A percentile compares a stretch with the other conserved stretches of the same genome.
Conservation (phyloP, 2,797 vertebrate species). For the Poeciliopsis paucimaculata region DNA sequence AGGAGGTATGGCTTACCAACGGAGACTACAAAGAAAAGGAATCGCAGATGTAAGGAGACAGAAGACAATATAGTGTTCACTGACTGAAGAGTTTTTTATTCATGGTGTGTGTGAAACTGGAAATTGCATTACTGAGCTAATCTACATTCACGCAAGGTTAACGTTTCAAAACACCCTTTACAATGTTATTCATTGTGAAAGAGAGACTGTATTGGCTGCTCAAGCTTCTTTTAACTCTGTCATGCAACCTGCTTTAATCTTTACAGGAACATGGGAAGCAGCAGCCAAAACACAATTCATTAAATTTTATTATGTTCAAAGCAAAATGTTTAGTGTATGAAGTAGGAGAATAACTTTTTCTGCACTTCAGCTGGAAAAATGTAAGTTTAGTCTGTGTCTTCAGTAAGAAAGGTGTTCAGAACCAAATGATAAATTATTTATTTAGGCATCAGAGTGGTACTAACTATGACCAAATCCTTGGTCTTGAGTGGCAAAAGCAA, state of each 20-base stretch:
- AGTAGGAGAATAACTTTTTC: neutral
- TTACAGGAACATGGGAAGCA: neutral
- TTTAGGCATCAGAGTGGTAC: neutral
- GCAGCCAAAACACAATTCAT: neutral
- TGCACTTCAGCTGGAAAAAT: neutral
- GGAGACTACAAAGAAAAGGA: slow-evolving; percentile 76
- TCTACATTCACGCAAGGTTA: neutral
- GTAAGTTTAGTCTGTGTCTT: neutral
- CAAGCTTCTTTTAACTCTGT: neutral
- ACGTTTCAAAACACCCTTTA: neutral
- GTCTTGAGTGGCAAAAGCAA: neutral
- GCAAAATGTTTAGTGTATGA: neutral
- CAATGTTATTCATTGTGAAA: neutral
- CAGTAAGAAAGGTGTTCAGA: neutral
- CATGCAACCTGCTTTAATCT: neutral
- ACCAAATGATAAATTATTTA: neutral
- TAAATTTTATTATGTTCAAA: neutral
- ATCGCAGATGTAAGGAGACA: neutral
- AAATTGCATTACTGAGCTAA: neutral
- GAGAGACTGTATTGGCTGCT: neutral
- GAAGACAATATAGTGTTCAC: neutral
- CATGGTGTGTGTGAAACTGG: neutral
- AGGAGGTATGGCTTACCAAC: slow-evolving; percentile 86
- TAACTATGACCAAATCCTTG: neutral
- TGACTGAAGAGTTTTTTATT: neutral